Base-by-base conservation (phyloP, 2,113 vertebrate genomes). In the Macaca nemestrina region DNA sequence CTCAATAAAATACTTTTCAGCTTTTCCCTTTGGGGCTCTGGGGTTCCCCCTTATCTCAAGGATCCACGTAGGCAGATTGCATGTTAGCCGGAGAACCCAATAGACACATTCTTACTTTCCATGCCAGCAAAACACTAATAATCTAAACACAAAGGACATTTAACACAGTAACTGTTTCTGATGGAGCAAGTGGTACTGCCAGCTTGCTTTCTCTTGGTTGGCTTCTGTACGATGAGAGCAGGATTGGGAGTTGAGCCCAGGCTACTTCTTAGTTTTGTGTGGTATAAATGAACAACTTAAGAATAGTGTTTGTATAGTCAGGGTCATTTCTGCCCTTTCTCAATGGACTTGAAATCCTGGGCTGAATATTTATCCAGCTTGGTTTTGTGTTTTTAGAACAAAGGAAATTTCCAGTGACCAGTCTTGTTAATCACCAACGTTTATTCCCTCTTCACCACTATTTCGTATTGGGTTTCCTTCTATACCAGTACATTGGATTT, bases 401-500 rank as follows among this genome's bases (percentile, higher is more conserved):
- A 97, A 95, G 22, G 48, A 93, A 93, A 95, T 80, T 90, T 97
- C 88, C 88, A 95, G 75, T 82, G 91, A 88, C 83, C 93, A 93
- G 81, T 90, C 43, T 97, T 90, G 82, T 94, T 97, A 96, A 92
- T 96, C 72, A 94, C 59, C n/a, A 95, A 57, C 23, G 73, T 85
- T 96, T 92, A 96, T 95, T 97, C 78, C 40, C n/a, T 81, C 64
- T 96, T 93, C 73, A 83, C 52, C 82, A 88, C 93, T 90, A 83
- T 95, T 97, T 87, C 27, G 32, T 93, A 82, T 94, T 78, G 76
- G 89, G 81, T 97, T 97, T 98, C 64, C 94, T 98, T 96, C 52
- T 96, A 96, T 91, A 91, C 67, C 35, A 94, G 81, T 96, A 93
- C 93, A 97, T 97, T 97, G 95, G 76, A 92, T 97, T 98, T 97